phyloP scores from a whole-genome alignment of 2,888 invertebrate species.

The Tetranychus piercei region DNA sequence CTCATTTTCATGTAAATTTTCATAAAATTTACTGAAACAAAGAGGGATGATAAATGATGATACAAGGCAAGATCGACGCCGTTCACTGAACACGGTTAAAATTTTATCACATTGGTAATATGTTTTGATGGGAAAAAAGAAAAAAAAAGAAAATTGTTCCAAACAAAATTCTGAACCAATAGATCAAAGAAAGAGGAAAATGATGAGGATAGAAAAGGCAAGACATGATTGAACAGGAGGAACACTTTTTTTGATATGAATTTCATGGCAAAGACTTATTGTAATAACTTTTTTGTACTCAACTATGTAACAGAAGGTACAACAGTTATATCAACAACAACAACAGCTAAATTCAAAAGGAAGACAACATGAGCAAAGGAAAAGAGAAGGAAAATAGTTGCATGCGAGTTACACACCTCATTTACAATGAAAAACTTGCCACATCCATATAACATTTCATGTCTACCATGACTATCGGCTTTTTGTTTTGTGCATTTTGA shows the following conservation, averaged over 20 bases:
- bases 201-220: constrained; percentile 3
- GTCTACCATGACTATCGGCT: not conserved
- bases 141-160: too few species aligned
- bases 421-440: not conserved
- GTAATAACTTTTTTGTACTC: too few species aligned
- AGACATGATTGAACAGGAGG: not conserved
- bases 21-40: not conserved
- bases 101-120: not conserved
- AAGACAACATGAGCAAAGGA: not conserved
- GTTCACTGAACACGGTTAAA: not conserved
- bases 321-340: too few species aligned
- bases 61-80: not conserved
- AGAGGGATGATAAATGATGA: not conserved
- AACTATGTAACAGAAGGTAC: too few species aligned
- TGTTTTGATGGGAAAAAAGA: not conserved
- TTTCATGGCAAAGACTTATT: too few species aligned
- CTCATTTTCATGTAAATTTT: too few species aligned
- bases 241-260: too few species aligned
- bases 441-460: not conserved
- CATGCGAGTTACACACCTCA: not conserved
- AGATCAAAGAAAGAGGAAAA: not conserved
- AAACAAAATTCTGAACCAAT: not conserved
- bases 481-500: not conserved
- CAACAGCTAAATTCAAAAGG: not conserved
- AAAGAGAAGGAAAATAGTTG: not conserved